These are phyloP conservation scores for Eurois occulta DNA, from an alignment of 2,888 invertebrate genomes.

Conservation along the genomic window DNA sequence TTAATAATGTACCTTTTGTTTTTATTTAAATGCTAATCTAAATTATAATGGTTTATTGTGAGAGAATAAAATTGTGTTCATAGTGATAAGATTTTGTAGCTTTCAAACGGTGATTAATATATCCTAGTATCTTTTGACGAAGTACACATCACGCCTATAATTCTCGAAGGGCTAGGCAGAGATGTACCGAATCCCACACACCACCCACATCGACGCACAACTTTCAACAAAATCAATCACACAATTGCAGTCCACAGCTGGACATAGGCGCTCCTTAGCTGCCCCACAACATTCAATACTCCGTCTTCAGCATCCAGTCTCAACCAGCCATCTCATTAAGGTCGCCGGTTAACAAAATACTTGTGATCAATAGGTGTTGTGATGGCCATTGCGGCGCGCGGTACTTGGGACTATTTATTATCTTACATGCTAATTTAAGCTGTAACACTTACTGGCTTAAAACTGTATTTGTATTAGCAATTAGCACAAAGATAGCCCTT, in stretches of 20 bases:
- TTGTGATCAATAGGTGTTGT: no score
- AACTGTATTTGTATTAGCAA: background rate
- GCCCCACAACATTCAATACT: background rate
- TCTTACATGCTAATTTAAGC: background rate
- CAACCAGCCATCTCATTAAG: background rate
- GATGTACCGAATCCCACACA: no score
- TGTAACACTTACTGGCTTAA: background rate
- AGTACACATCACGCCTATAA: no score
- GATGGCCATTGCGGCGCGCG: no score
- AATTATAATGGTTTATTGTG: constrained; percentile 5
- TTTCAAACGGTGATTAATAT: background rate
- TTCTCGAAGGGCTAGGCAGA: no score
- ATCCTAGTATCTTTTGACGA: background rate
- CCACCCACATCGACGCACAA: no score
- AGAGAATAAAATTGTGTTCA: constrained; percentile 2
- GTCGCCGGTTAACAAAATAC: no score
- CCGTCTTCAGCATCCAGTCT: background rate
- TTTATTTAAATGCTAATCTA: constrained; percentile 29
- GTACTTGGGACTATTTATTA: background rate
- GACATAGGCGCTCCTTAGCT: background rate
- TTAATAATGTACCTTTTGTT: constrained; percentile 34
- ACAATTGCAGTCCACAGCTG: background rate
- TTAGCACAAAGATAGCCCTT: background rate
- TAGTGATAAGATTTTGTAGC: background rate
- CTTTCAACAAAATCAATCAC: background rate